These are phyloP conservation scores for Oryzias woworae DNA, from an alignment of 2,113 vertebrate species.

Conservation along the genomic window DNA sequence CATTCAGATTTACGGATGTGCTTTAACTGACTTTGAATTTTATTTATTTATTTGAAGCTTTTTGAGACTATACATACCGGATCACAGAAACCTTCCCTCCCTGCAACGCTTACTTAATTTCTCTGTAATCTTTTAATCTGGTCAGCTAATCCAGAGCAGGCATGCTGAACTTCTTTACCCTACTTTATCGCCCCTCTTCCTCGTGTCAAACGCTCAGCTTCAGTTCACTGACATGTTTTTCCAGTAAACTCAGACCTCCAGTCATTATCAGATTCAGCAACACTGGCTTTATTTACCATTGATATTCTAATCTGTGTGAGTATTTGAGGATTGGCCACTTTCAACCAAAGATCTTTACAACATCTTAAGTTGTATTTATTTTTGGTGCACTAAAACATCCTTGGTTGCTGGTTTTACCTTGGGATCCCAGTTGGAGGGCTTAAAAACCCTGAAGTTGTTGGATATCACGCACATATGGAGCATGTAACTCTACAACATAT, in stretches of 20 bases:
- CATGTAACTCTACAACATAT: conserved; percentile 45
- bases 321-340: conserved; percentile 32
- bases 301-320: conserved; percentile 8
- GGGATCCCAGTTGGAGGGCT: conserved; percentile 23
- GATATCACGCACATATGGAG: conserved; percentile 51
- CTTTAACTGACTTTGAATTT: background rate
- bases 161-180: conserved; percentile 65
- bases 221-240: background rate
- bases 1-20: conserved; percentile 2
- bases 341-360: conserved; percentile 67
- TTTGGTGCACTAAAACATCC: conserved; percentile 19
- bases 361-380: conserved; percentile 19
- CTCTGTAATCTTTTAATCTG: conserved; percentile 80
- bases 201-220: conserved; percentile 17
- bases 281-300: conserved; percentile 4
- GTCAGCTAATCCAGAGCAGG: conserved; percentile 71
- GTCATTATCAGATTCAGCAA: too few species aligned
- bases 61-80: conserved; percentile 21
- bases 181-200: conserved; percentile 50
- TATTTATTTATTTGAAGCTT: conserved; percentile 17
- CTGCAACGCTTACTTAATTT: conserved; percentile 65
- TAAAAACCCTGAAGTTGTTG: conserved; percentile 15
- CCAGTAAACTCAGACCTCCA: background rate
- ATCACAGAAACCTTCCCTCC: conserved; percentile 41
- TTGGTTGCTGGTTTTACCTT: conserved; percentile 20